These are phyloP conservation scores for Lacanobia wlatinum DNA, from an alignment of 2,888 invertebrate genomes.

Conservation along the genomic window DNA sequence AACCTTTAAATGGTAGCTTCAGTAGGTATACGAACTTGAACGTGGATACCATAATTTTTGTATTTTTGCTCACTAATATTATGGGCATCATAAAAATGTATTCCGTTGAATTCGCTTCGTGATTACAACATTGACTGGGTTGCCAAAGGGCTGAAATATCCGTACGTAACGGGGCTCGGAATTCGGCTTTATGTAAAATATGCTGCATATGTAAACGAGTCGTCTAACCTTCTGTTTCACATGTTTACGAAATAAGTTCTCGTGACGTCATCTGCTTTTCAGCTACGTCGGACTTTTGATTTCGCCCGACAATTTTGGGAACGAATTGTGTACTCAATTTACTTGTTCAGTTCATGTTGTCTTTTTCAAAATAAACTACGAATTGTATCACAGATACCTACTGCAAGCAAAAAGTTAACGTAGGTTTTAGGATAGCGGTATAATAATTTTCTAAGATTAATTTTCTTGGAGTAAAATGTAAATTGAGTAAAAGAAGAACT, in stretches of 20 bases:
- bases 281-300: constrained; percentile 40
- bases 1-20: constrained; percentile 74
- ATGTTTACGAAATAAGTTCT: constrained; percentile 63
- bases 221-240: constrained; percentile 58
- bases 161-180: constrained; percentile 37
- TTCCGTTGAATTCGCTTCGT: constrained; percentile 52
- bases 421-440: background rate
- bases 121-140: constrained; percentile 57
- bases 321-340: constrained; percentile 17
- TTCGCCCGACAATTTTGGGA: constrained; percentile 23
- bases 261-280: constrained; percentile 57
- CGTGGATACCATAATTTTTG: constrained; percentile 63
- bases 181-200: constrained; percentile 60
- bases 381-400: background rate
- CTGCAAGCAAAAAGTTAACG: background rate
- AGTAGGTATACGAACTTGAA: constrained; percentile 70
- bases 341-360: background rate
- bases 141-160: constrained; percentile 40
- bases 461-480: background rate
- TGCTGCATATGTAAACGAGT: constrained; percentile 59
- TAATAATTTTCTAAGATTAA: background rate
- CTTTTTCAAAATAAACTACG: background rate
- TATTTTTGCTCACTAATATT: constrained; percentile 68
- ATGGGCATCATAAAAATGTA: constrained; percentile 63
- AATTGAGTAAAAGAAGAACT: background rate